Base-by-base conservation (phyloP, 2,888 invertebrate species). In the Strigamia transsilvanica region DNA sequence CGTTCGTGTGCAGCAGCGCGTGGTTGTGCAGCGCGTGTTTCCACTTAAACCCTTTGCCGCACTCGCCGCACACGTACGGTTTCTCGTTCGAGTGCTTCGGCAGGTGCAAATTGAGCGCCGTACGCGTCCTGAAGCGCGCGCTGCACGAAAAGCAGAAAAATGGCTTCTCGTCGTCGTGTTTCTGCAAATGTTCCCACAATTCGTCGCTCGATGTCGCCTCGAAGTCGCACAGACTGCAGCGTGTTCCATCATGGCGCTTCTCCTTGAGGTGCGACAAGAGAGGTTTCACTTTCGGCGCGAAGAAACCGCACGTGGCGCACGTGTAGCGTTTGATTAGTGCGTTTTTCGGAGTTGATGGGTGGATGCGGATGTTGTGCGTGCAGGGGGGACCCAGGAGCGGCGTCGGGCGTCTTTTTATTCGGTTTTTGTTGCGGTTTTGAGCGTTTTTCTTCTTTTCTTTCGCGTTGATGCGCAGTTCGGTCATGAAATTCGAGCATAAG, bases 11-110 rank as follows among this genome's bases (percentile, higher is more conserved):
- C 46, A 88, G 86, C 84, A 90, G 88, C 86, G 90, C 87, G 85
- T 91, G 91, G 41, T 90, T 90, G 83, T 88, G 90, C 0, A 91
- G 87, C 0, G 90, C 90, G 85, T 91, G 91, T 81, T 91, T 91
- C 91, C 91, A 91, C 84, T 91, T 91, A 85, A 91, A 91, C 0
- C 90, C 90, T 83, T 89, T 88, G 15, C 87, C 87, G 84, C 91
- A 91, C 42, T 89, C 88, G 2, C 88, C 87, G 84, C 91, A 91
- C 0, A 88, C 87, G 85, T 89, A 90, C 0, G 91, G 91, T 21
- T 90, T 90, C 82, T 89, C 89, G 2, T 87, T 88, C 0, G 90
- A 90, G 84, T 91, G 91, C 83, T 90, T 90, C 1, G 91, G 91
- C n/a, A 89, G 86, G 85, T 91, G 91, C 10, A 89, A 86, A 42